Conservation (phyloP, 2,113 vertebrate species). For the Empidonax traillii region DNA sequence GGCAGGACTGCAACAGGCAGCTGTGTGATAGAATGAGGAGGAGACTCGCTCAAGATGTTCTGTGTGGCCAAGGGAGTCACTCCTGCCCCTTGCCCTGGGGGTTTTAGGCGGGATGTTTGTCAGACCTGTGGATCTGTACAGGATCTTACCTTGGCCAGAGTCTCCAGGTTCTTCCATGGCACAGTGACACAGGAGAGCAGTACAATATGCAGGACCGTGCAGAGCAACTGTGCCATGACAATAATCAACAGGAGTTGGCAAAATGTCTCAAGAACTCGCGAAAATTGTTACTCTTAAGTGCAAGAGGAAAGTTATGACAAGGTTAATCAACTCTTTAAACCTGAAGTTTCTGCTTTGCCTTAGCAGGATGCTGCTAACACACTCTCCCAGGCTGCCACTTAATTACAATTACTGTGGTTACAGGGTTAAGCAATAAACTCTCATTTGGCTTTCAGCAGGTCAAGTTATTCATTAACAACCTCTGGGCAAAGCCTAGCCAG, state of each 20-base stretch:
- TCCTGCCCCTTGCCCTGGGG: background rate
- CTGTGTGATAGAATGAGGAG: background rate
- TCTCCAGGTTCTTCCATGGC: background rate
- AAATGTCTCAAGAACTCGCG: background rate
- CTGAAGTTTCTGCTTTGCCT: background rate
- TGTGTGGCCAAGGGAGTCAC: background rate
- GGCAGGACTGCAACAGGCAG: background rate
- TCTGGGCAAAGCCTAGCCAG: background rate
- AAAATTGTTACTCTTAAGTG: background rate
- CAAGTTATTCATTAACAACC: background rate
- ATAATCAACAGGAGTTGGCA: background rate
- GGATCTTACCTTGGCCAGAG: background rate
- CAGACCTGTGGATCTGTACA: background rate
- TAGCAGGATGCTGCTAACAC: background rate
- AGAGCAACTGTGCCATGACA: background rate
- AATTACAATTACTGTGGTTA: background rate
- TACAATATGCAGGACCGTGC: background rate
- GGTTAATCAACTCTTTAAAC: background rate
- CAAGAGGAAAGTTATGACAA: background rate
- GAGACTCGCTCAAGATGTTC: background rate
- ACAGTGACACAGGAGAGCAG: background rate
- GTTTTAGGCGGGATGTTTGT: background rate
- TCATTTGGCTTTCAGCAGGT: background rate
- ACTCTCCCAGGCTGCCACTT: background rate
- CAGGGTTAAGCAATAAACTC: background rate